Evolutionary conservation across 2,113 vertebrate genomes (phyloP).

Genomic region (Heliornis fulica): DNA sequence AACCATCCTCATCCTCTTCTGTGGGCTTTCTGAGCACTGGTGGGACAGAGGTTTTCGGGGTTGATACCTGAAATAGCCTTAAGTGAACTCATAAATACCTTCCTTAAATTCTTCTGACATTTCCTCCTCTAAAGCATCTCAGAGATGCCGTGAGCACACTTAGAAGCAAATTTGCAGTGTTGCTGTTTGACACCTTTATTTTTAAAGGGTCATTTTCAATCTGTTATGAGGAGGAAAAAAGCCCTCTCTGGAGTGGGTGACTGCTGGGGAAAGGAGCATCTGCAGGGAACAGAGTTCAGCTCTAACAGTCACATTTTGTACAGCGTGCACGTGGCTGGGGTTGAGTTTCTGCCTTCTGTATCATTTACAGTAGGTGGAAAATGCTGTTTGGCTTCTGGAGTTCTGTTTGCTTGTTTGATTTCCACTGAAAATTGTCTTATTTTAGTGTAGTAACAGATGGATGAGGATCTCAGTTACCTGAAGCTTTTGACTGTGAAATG

Average conservation of each 20-base stretch:
- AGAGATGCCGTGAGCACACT: neutral
- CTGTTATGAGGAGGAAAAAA: neutral
- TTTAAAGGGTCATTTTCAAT: neutral
- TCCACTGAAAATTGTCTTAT: neutral
- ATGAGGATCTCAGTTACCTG: neutral
- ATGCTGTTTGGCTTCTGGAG: neutral
- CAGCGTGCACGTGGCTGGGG: neutral
- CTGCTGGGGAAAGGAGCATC: neutral
- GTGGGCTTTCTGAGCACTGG: neutral
- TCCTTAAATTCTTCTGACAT: neutral
- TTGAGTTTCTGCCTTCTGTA: constrained; percentile 9
- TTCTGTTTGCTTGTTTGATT: neutral
- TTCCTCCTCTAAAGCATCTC: neutral
- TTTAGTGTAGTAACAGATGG: neutral
- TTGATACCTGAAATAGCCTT: neutral
- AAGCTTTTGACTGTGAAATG: neutral
- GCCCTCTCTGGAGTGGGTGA: neutral
- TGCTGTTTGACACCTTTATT: neutral
- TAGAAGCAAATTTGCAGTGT: neutral
- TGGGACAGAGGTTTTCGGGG: neutral
- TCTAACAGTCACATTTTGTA: neutral
- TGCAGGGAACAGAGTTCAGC: neutral
- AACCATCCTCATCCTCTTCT: neutral
- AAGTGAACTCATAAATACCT: neutral
- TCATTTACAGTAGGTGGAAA: neutral